phyloP scores from a whole-genome alignment of 2,797 vertebrate species.

The Epinephelus malabaricus region DNA sequence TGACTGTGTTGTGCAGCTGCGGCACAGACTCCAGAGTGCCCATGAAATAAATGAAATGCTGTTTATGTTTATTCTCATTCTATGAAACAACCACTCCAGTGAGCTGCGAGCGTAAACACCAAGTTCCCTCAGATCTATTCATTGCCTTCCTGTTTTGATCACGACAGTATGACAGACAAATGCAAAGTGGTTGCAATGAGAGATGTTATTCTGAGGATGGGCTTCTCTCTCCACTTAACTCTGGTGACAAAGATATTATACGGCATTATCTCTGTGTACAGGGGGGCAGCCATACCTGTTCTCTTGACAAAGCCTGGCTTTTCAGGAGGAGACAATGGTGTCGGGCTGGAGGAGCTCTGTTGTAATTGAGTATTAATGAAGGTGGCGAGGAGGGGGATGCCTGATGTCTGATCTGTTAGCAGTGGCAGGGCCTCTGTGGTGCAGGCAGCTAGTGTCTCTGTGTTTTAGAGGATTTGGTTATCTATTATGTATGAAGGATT shows the following conservation, averaged over 20 bases:
- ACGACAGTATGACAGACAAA: slow-evolving; percentile 48
- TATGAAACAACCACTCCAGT: slow-evolving; percentile 38
- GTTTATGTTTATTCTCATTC: slow-evolving; percentile 63
- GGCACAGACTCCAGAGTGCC: slow-evolving; percentile 29
- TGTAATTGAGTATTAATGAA: slow-evolving; percentile 86
- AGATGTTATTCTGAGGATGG: slow-evolving; percentile 34
- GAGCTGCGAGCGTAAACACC: slow-evolving; percentile 43
- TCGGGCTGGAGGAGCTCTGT: slow-evolving; percentile 58
- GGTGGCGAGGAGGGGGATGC: slow-evolving; percentile 63
- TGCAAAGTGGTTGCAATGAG: slow-evolving; percentile 52
- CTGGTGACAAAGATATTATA: slow-evolving; percentile 54
- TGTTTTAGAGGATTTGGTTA: slow-evolving; percentile 87
- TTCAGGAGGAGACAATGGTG: slow-evolving; percentile 71
- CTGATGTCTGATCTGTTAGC: slow-evolving; percentile 82
- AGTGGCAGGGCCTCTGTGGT: slow-evolving; percentile 75
- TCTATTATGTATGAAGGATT: slow-evolving; percentile 90
- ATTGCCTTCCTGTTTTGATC: slow-evolving; percentile 61
- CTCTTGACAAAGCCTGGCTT: slow-evolving; percentile 68
- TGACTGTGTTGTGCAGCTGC: slow-evolving; percentile 15
- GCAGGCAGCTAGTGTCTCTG: slow-evolving; percentile 73
- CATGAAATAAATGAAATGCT: slow-evolving; percentile 51
- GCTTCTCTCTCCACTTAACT: slow-evolving; percentile 57
- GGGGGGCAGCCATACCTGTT: slow-evolving; percentile 51
- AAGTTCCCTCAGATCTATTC: slow-evolving; percentile 52
- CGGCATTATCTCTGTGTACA: slow-evolving; percentile 50